phyloP scores from a whole-genome alignment of 1,140 invertebrate genomes.

The Hirudo medicinalis region DNA sequence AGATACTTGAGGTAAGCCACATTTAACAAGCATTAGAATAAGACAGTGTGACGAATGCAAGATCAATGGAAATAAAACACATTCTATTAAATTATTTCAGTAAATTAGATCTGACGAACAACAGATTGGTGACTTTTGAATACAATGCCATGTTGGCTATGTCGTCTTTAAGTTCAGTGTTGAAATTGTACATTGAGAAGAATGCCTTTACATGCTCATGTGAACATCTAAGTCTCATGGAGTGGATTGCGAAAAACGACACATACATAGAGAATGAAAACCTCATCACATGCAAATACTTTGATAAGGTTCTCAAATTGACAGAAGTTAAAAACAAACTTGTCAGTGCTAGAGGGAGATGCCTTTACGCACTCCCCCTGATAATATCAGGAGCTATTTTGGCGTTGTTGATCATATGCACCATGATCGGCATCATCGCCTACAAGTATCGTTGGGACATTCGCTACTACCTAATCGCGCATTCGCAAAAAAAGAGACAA shows the following conservation, averaged over 20 bases:
- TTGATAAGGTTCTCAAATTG: not conserved
- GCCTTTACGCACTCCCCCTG: not conserved
- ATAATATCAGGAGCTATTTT: not conserved
- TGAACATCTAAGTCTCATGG: not conserved
- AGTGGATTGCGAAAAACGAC: not conserved
- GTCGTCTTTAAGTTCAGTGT: not conserved
- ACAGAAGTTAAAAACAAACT: not conserved
- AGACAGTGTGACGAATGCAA: no score
- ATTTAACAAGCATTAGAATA: no score
- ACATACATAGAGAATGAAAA: not conserved
- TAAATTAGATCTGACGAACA: not conserved
- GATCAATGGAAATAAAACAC: no score
- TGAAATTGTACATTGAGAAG: not conserved
- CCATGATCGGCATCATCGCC: not conserved
- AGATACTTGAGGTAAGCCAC: no score
- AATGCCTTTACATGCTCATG: not conserved
- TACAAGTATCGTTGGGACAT: constrained; percentile 12
- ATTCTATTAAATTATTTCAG: not conserved
- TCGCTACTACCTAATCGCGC: not conserved
- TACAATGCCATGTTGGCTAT: not conserved
- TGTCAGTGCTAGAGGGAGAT: not conserved
- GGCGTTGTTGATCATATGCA: not conserved
- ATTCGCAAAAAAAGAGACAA: not conserved
- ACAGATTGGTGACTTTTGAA: not conserved
- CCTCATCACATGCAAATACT: not conserved